Conservation (phyloP, 23 tunicate genomes). For the Diplosoma virens region DNA sequence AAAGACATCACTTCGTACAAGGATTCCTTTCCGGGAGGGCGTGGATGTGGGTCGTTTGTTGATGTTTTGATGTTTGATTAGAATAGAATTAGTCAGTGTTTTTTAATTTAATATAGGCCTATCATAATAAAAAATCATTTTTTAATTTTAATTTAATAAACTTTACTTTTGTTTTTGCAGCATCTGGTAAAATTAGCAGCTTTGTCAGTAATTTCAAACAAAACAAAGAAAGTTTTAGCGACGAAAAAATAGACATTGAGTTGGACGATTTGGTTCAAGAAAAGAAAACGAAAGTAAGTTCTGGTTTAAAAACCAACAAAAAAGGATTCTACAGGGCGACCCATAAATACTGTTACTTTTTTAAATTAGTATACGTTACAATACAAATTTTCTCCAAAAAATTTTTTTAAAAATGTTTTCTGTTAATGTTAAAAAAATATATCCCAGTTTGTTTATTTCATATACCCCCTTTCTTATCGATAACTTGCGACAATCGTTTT, state of each 20-base stretch:
- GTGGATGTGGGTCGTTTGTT: neutral
- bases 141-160: neutral
- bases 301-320: no score
- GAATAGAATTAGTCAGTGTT: neutral
- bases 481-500: no score
- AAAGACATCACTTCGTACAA: conserved; percentile 60
- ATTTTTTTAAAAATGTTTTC: no score
- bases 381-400: no score
- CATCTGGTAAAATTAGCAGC: neutral
- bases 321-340: no score
- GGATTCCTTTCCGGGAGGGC: conserved; percentile 19
- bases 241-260: neutral
- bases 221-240: neutral
- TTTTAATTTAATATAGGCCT: neutral
- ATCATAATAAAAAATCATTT: neutral
- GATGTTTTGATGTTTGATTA: neutral
- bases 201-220: neutral
- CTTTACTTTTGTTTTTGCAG: neutral
- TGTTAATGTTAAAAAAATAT: no score
- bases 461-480: no score
- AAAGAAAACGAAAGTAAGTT: neutral
- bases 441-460: no score
- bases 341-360: no score
- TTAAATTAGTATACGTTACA: no score
- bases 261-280: neutral